Conservation (phyloP, 2,797 vertebrate genomes). For the Neomorphus geoffroyi region DNA sequence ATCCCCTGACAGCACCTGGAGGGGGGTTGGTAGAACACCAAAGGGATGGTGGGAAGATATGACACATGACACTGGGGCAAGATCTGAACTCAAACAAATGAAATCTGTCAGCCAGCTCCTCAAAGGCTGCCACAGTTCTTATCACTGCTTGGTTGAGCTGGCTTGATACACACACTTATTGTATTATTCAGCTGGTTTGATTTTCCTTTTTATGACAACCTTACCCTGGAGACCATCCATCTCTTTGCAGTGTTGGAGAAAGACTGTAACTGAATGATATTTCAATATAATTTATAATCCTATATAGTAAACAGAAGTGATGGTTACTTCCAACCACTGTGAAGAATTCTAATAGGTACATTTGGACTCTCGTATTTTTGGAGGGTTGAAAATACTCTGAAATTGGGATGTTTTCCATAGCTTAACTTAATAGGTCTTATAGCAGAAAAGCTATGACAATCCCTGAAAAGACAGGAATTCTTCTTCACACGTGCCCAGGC, state of each 20-base stretch:
- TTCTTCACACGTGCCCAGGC: neutral
- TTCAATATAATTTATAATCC: conserved; percentile 74
- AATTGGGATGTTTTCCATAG: neutral
- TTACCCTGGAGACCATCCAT: conserved; percentile 84
- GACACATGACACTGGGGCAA: conserved; percentile 86
- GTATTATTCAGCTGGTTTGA: conserved; percentile 89
- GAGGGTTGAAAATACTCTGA: neutral
- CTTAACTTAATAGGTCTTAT: neutral
- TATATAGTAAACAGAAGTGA: conserved; percentile 68
- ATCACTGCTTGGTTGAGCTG: conserved; percentile 84
- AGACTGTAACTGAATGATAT: conserved; percentile 72
- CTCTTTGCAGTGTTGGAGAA: conserved; percentile 75
- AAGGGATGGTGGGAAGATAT: conserved; percentile 79
- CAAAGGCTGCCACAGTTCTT: conserved; percentile 83
- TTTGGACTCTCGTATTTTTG: neutral
- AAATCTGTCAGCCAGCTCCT: conserved; percentile 86
- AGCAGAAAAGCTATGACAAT: conserved; percentile 16
- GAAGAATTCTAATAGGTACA: conserved; percentile 55
- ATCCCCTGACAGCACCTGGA: conserved; percentile 72
- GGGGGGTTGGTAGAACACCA: conserved; percentile 75
- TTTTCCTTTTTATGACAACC: conserved; percentile 89
- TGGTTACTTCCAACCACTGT: conserved; percentile 49
- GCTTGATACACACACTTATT: conserved; percentile 84
- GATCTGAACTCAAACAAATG: conserved; percentile 86
- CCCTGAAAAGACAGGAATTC: neutral